Evolutionary conservation across 1,140 invertebrate genomes (phyloP).

Genomic region (Stegodyphus dumicola): DNA sequence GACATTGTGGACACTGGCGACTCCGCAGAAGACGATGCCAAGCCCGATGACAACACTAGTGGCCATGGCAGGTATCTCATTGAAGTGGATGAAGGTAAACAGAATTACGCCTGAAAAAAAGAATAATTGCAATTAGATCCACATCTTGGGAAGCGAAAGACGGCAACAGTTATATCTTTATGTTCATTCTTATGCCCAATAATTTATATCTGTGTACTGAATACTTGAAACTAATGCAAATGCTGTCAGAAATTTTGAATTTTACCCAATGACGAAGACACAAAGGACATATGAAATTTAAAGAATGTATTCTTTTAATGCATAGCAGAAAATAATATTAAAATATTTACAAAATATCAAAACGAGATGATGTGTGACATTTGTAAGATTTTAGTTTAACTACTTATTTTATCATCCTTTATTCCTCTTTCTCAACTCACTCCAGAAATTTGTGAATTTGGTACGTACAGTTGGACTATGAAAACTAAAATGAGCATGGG

Average conservation of each 20-base stretch:
- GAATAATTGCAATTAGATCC: background rate
- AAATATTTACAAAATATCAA: too few species aligned
- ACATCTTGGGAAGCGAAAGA: background rate
- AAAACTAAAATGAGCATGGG: too few species aligned
- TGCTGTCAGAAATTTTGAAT: background rate
- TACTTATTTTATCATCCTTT: too few species aligned
- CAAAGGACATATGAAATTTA: background rate
- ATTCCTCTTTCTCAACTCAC: too few species aligned
- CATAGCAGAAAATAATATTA: too few species aligned
- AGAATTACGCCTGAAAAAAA: conserved; percentile 84
- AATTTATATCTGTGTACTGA: background rate
- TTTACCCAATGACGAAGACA: background rate
- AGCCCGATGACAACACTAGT: conserved; percentile 88
- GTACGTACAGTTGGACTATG: too few species aligned
- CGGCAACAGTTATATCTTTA: background rate
- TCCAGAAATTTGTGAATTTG: too few species aligned
- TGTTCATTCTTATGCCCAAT: conserved; percentile 1
- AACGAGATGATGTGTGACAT: too few species aligned
- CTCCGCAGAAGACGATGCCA: conserved; percentile 90
- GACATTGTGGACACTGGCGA: conserved; percentile 92
- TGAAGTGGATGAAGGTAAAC: conserved; percentile 92
- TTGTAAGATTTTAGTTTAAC: too few species aligned
- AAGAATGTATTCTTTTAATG: background rate
- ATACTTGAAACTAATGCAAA: background rate
- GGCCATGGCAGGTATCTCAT: conserved; percentile 88